Base-by-base conservation (phyloP, 1,140 invertebrate species). In the Popillia japonica region DNA sequence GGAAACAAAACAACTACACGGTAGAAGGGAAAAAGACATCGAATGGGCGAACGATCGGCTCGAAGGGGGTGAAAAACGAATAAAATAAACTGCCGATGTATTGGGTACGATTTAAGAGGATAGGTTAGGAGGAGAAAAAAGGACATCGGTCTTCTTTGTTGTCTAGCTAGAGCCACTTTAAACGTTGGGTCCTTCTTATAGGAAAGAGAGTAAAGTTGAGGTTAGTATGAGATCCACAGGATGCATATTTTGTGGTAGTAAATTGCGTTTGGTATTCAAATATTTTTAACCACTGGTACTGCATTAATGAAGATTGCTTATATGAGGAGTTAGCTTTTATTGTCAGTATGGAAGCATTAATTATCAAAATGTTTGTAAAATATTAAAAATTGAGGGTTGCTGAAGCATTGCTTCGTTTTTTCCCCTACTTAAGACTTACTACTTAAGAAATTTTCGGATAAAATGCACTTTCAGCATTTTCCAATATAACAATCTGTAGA, bases 11-110 rank as follows among this genome's bases (percentile, higher is more conserved):
- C 61, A 68, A 68, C 61, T 27, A 10, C 22, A 27, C 22, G 3
- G 17, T 17, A 27, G 14, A 55, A 55, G 14, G 44, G 9, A 68
- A 68, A 27, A 68, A 27, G 27, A 68, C 17, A 9, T 68, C 10
- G 22, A 22, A 27, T 14, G 22, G 22, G 20, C 44, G 9, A 9
- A 7, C 61, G 61, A 68, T 55, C 48, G 48, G 14, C 11, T 55
- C 48, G 48, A 55, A 55, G 27, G 61, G 61, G 61, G 20, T 34
- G 61, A 68, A 34, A 48, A 68, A 68, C 61, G 61, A 68, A 68
- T 68, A 68, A 68, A 68, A 68, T 68, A 68, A 68, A 68, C 61
- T 68, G 61, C 61, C 61, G 61, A 68, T 68, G 61, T 68, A 68
- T 68, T 34, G 61, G 61, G 22, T 68, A 22, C 61, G 61, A 68